These are phyloP conservation scores for Engystomops pustulosus DNA, from an alignment of 2,113 vertebrate genomes.

Conservation along the genomic window DNA sequence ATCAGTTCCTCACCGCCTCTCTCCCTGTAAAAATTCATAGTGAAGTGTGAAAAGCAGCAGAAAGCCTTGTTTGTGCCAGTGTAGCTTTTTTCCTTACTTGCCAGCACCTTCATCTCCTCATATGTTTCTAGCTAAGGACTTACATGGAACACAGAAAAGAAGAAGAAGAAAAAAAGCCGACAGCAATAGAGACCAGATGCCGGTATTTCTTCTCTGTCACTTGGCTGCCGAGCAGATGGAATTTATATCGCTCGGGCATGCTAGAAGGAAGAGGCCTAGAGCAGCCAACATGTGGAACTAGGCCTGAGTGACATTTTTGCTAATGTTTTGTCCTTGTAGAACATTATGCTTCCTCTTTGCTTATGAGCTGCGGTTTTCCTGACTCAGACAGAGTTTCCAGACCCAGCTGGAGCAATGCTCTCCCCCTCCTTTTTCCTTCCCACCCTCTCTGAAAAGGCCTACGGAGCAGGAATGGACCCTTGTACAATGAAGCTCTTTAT, in stretches of 20 bases:
- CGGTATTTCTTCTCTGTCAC: constrained; percentile 90
- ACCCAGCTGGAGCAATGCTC: constrained; percentile 95
- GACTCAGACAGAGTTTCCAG: constrained; percentile 94
- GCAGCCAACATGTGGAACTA: constrained; percentile 94
- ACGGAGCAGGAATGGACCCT: constrained; percentile 71
- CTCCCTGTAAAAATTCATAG: constrained; percentile 74
- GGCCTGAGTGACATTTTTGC: constrained; percentile 99
- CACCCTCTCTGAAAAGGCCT: constrained; percentile 72
- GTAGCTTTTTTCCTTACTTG: constrained; percentile 78
- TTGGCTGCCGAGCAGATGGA: constrained; percentile 96
- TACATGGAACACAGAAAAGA: constrained; percentile 79
- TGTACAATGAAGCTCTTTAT: constrained; percentile 88
- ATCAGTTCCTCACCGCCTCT: constrained; percentile 74
- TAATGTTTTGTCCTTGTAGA: constrained; percentile 99
- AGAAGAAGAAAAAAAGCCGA: constrained; percentile 71
- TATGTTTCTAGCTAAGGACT: constrained; percentile 90
- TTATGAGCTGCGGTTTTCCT: constrained; percentile 99
- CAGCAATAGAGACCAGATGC: constrained; percentile 97
- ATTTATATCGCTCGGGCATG: constrained; percentile 93
- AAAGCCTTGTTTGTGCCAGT: constrained; percentile 80
- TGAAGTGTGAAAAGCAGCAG: constrained; percentile 85
- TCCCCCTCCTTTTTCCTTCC: constrained; percentile 70
- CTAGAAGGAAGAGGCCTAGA: constrained; percentile 83
- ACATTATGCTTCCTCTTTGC: constrained; percentile 98
- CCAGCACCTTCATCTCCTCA: constrained; percentile 85